These are phyloP conservation scores for Platanista minor DNA, from an alignment of 2,113 vertebrate species.

Conservation along the genomic window DNA sequence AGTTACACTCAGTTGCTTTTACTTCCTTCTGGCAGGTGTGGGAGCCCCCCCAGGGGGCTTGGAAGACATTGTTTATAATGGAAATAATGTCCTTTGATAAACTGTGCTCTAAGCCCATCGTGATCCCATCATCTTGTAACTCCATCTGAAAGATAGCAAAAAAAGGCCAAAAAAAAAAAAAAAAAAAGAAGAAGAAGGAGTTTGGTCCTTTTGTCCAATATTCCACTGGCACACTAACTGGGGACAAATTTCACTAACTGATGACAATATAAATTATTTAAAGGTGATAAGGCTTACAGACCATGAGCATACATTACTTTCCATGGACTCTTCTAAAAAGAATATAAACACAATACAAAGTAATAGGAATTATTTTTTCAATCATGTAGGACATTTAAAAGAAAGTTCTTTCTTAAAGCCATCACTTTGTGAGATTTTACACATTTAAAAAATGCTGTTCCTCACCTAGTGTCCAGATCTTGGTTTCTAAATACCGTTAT, in stretches of 20 bases:
- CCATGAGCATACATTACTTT: not conserved
- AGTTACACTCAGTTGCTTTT: slow-evolving; percentile 92
- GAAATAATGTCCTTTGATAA: slow-evolving; percentile 96
- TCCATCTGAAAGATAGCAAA: slow-evolving; percentile 90
- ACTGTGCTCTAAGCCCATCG: slow-evolving; percentile 94
- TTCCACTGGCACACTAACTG: not conserved
- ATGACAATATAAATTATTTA: slow-evolving; percentile 8
- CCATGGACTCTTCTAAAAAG: not conserved
- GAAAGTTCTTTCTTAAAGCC: not conserved
- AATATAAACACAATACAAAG: not conserved
- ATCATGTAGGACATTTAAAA: not conserved
- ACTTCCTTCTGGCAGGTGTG: slow-evolving; percentile 98
- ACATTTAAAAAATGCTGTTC: not conserved
- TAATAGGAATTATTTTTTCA: not conserved
- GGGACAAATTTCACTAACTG: not conserved
- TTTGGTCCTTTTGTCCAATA: slow-evolving; percentile 61
- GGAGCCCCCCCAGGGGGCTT: slow-evolving; percentile 98
- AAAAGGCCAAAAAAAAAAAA: not conserved
- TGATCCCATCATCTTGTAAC: slow-evolving; percentile 96
- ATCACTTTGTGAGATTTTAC: not conserved
- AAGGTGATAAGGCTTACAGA: not conserved
- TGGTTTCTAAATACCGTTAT: slow-evolving; percentile 13
- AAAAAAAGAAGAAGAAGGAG: not conserved
- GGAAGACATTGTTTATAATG: slow-evolving; percentile 98
- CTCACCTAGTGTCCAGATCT: not conserved